Evolutionary conservation across 2,113 vertebrate species (phyloP), one percentile per base, ranked within the genome.

Genomic region (Donacobius atricapilla): DNA sequence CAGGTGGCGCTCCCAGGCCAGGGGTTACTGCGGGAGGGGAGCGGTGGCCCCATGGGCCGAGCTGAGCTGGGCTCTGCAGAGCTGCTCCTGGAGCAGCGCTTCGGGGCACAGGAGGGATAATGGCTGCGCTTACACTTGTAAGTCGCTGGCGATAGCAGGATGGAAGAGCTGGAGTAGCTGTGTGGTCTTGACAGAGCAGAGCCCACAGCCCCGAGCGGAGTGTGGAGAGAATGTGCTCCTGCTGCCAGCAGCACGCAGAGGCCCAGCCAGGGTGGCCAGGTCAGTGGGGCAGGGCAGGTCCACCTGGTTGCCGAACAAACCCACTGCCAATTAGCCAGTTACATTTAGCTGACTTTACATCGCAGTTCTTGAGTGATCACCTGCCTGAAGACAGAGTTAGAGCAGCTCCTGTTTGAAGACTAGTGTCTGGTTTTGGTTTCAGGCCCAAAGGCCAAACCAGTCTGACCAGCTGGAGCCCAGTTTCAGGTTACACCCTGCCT

Each of bases 401-500:
- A 79, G 70, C 66, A 72, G 45, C 57, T 86, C 50, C 33, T 57
- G 40, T 63, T 82, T 66, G 84, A 95, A 86, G 66, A 63, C 23
- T 0, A 42, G 56, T 33, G 63, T 73, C 81, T 93, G 87, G 30
- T 35, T 63, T 83, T 91, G 64, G 77, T 96, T 97, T 97, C 96
- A 96, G 93, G 90, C 53, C 66, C 76, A 93, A 96, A 97, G 90
- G 48, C 66, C 76, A 93, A 96, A 97, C 91, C 90, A 86, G 96
- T 96, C 87, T 91, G 90, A 95, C 94, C 90, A 97, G 94, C 51
- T 83, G 90, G 90, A 92, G 20, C 73, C 39, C 63, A 95, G 97
- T 95, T 97, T 96, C 95, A 96, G 92, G 96, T 82, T 89, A 94
- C 91, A 87, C 95, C 95, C 94, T 87, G 83, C 64, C 86, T 85